A percentile compares a stretch with the other conserved stretches of the same genome.
Conservation (phyloP, 2,797 vertebrate species). For the Thunnus albacares region DNA sequence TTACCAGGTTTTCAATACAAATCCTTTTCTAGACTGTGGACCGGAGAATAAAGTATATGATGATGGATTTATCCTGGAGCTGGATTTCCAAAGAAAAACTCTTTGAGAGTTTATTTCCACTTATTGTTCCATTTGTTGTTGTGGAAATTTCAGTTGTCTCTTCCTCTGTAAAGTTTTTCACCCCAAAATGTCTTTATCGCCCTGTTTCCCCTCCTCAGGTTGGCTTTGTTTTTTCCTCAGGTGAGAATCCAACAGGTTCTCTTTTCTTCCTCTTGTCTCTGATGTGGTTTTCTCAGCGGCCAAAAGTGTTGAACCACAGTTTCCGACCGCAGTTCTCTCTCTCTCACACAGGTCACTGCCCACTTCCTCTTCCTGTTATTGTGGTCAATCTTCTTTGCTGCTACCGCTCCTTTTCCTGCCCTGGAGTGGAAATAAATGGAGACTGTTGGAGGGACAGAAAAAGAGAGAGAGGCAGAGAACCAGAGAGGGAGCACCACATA, state of each 20-base stretch:
- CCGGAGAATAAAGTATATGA: conserved; percentile 26
- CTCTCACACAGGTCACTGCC: conserved; percentile 75
- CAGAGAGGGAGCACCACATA: conserved; percentile 42
- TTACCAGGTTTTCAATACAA: conserved; percentile 17
- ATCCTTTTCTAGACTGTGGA: conserved; percentile 38
- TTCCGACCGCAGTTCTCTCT: conserved; percentile 41
- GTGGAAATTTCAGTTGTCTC: background rate
- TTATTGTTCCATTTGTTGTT: too few species aligned
- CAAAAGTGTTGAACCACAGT: conserved; percentile 58
- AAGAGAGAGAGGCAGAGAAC: conserved; percentile 39
- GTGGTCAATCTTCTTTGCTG: conserved; percentile 60
- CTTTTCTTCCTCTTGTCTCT: conserved; percentile 25
- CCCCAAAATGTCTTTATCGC: conserved; percentile 4
- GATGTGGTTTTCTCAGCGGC: conserved; percentile 62
- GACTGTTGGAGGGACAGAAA: conserved; percentile 23
- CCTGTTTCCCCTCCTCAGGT: conserved; percentile 9
- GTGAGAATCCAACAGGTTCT: conserved; percentile 71
- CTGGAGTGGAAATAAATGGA: conserved; percentile 36
- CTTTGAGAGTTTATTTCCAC: background rate
- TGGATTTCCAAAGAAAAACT: conserved; percentile 24
- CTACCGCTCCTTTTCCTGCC: conserved; percentile 72
- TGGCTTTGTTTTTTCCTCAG: conserved; percentile 44
- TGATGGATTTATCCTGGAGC: conserved; percentile 32
- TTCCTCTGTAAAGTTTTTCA: conserved; percentile 11
- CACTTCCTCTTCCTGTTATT: conserved; percentile 88